Evolutionary conservation across 2,797 vertebrate species (phyloP).

Genomic region (Moxostoma hubbsi): DNA sequence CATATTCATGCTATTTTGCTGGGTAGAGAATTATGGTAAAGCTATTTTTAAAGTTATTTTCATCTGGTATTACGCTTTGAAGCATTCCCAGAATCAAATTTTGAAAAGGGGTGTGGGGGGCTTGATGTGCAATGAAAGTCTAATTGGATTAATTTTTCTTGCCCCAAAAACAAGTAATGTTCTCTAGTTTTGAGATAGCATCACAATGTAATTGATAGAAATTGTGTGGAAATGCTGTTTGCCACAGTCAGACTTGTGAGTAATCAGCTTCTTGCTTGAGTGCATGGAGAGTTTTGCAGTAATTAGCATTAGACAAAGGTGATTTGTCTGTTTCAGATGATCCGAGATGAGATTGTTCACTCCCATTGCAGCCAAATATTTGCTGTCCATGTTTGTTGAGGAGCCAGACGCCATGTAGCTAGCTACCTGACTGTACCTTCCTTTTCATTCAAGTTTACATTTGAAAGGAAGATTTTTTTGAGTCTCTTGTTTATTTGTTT

Average conservation of each 20-base stretch:
- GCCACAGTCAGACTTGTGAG: constrained; percentile 65
- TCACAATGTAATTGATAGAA: constrained; percentile 69
- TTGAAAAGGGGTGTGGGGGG: constrained; percentile 23
- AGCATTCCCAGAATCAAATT: constrained; percentile 51
- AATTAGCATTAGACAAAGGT: constrained; percentile 79
- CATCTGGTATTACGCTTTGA: constrained; percentile 37
- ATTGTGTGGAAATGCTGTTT: constrained; percentile 68
- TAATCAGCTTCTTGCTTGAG: constrained; percentile 75
- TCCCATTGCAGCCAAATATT: constrained; percentile 43
- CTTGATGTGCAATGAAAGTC: constrained; percentile 56
- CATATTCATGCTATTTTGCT: constrained; percentile 47
- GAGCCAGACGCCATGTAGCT: neutral
- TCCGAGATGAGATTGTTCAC: constrained; percentile 57
- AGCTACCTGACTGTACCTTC: neutral
- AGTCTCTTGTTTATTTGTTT: neutral
- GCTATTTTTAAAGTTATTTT: constrained; percentile 56
- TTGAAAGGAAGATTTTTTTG: neutral
- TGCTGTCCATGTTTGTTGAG: neutral
- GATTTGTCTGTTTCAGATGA: constrained; percentile 73
- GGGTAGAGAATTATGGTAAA: constrained; percentile 41
- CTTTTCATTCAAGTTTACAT: constrained; percentile 14
- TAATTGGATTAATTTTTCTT: constrained; percentile 77
- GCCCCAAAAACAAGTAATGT: constrained; percentile 58
- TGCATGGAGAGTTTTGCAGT: constrained; percentile 65
- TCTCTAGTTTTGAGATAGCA: constrained; percentile 67